phyloP scores from a whole-genome alignment of 1,140 invertebrate species.

The Cydia pomonella region DNA sequence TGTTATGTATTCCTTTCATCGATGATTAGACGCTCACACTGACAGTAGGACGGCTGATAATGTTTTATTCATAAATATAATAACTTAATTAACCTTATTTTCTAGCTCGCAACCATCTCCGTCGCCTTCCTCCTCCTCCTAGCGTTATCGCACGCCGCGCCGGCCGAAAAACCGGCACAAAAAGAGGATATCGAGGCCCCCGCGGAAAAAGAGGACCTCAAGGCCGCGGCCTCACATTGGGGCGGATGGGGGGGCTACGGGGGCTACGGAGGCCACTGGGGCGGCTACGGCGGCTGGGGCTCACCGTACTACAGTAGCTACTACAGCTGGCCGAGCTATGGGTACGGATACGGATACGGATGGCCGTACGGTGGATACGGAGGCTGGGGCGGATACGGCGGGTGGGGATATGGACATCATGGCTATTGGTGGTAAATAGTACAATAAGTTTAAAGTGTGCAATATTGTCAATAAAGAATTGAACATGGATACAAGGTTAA shows the following conservation, averaged over 20 bases:
- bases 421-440: constrained; percentile 65
- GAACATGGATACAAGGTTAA: not conserved
- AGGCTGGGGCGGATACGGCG: constrained; percentile 36
- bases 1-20: too few species aligned
- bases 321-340: constrained; percentile 57
- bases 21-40: too few species aligned
- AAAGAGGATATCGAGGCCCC: constrained; percentile 44
- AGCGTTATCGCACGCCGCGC: constrained; percentile 49
- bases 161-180: constrained; percentile 52
- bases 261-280: constrained; percentile 45
- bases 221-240: constrained; percentile 69
- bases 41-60: too few species aligned
- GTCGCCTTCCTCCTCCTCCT: constrained; percentile 46
- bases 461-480: not conserved
- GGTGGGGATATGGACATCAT: constrained; percentile 49
- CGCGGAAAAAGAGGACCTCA: constrained; percentile 65
- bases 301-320: constrained; percentile 59
- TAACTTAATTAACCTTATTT: constrained; percentile 20
- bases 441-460: not conserved
- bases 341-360: constrained; percentile 58
- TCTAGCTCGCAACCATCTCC: constrained; percentile 50
- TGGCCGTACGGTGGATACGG: constrained; percentile 56
- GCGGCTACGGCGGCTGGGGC: constrained; percentile 50
- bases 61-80: not conserved
- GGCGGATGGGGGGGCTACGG: constrained; percentile 50